phyloP scores from a whole-genome alignment of 2,113 vertebrate genomes.

The Uropsilus gracilis region DNA sequence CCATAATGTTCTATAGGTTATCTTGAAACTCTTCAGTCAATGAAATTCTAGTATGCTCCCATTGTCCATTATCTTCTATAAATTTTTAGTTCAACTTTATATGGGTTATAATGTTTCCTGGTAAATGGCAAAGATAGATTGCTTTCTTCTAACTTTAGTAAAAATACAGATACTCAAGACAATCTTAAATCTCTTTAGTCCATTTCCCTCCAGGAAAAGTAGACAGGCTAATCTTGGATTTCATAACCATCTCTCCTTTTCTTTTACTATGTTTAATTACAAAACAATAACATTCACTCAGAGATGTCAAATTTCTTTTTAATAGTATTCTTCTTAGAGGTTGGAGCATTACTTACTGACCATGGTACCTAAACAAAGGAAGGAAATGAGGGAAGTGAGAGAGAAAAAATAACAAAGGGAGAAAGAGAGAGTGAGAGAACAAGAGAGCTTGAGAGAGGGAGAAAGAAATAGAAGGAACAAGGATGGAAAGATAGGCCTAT shows the following conservation, averaged over 20 bases:
- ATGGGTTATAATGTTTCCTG: background rate
- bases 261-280: background rate
- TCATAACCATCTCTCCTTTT: background rate
- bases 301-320: background rate
- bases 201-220: background rate
- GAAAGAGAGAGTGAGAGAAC: background rate
- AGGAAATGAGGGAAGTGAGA: background rate
- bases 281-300: background rate
- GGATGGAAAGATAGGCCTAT: background rate
- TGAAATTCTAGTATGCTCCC: background rate
- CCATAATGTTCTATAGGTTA: background rate
- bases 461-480: background rate
- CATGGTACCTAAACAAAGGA: background rate
- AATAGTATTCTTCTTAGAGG: background rate
- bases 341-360: background rate
- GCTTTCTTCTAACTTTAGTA: background rate
- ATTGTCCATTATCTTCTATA: background rate
- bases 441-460: background rate
- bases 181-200: background rate
- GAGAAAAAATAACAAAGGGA: background rate
- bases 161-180: background rate
- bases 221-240: background rate
- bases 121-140: background rate
- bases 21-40: background rate
- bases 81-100: background rate